These are phyloP conservation scores for Pterobdella sp. DNA, from an alignment of 2,888 invertebrate species.

Conservation along the genomic window DNA sequence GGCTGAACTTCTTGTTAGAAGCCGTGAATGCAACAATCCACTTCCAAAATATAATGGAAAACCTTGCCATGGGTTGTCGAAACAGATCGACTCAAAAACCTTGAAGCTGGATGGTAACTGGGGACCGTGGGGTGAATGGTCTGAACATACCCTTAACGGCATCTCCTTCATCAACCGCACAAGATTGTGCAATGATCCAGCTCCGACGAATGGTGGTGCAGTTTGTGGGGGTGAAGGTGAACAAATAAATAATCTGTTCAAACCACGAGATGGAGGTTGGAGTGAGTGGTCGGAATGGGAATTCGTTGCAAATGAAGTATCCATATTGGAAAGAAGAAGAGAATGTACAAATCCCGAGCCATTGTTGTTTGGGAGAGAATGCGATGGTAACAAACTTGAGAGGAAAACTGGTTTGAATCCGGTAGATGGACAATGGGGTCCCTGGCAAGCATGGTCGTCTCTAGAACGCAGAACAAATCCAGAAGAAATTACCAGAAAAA, in stretches of 20 bases:
- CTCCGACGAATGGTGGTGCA: constrained; percentile 12
- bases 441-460: constrained; percentile 12
- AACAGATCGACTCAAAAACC: not conserved
- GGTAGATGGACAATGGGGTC: constrained; percentile 20
- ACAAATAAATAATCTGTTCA: not conserved
- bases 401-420: not conserved
- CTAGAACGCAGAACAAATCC: not conserved
- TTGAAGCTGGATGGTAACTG: constrained; percentile 14
- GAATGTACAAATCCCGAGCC: constrained; percentile 17
- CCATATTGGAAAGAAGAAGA: too few species aligned
- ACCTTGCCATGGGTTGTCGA: not conserved
- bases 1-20: not conserved
- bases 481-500: constrained; percentile 11
- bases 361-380: not conserved
- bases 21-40: not conserved
- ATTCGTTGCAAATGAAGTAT: too few species aligned
- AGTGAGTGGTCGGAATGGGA: not conserved
- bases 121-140: constrained; percentile 18
- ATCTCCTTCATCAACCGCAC: constrained; percentile 9
- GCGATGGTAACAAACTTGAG: constrained; percentile 11
- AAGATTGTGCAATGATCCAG: constrained; percentile 23
- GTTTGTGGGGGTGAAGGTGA: constrained; percentile 6
- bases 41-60: not conserved
- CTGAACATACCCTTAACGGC: not conserved
- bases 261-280: constrained; percentile 15